phyloP scores from a whole-genome alignment of 2,113 vertebrate genomes.

The Crocuta crocuta region DNA sequence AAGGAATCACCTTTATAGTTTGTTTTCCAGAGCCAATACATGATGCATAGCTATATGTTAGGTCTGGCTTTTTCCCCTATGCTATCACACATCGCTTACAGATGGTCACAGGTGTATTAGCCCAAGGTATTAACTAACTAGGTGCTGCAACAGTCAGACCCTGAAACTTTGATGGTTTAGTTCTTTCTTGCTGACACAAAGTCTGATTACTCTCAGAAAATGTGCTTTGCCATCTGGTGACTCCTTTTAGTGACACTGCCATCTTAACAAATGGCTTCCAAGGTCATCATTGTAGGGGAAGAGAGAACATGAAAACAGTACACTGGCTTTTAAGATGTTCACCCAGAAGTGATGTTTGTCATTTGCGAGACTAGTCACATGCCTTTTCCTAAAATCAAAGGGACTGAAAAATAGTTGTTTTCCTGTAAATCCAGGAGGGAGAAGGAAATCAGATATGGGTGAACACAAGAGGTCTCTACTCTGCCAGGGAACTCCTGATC shows the following conservation, averaged over 20 bases:
- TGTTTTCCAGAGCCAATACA: neutral
- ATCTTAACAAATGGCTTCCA: neutral
- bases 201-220: neutral
- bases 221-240: neutral
- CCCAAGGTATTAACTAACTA: neutral
- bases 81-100: neutral
- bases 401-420: neutral
- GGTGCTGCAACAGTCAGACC: neutral
- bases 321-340: neutral
- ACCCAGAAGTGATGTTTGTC: neutral
- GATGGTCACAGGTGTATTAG: neutral
- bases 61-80: neutral
- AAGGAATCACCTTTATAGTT: conserved; percentile 34
- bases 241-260: neutral
- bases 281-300: neutral
- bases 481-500: neutral
- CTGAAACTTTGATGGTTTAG: neutral
- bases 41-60: neutral
- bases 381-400: neutral
- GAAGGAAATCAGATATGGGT: neutral
- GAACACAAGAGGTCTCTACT: neutral
- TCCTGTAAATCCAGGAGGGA: neutral
- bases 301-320: neutral
- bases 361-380: neutral
- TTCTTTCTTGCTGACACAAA: conserved; percentile 8